Evolutionary conservation across 1,140 invertebrate species (phyloP).

Genomic region (Orussus abietinus): DNA sequence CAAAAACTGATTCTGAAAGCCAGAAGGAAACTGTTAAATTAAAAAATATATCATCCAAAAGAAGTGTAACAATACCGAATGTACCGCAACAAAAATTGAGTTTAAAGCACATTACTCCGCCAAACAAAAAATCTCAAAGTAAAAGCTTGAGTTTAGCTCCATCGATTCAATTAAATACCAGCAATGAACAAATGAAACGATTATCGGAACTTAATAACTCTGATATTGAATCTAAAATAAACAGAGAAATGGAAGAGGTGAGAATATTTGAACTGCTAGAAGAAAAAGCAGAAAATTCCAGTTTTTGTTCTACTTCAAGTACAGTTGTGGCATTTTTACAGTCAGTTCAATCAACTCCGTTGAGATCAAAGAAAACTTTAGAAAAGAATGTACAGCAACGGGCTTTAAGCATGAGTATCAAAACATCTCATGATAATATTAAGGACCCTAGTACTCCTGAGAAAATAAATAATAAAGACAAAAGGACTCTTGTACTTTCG

Average conservation of each 20-base stretch:
- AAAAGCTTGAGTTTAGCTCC: constrained; percentile 36
- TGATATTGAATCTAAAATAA: constrained; percentile 42
- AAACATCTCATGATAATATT: no score
- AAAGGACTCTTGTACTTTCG: constrained; percentile 12
- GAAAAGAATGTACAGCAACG: constrained; percentile 12
- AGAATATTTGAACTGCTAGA: constrained; percentile 70
- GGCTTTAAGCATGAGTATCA: no score
- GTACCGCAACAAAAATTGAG: constrained; percentile 22
- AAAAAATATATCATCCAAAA: constrained; percentile 17
- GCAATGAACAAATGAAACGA: constrained; percentile 33
- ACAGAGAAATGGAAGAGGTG: constrained; percentile 59
- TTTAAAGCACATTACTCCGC: constrained; percentile 29
- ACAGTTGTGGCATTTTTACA: constrained; percentile 58
- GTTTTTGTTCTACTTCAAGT: constrained; percentile 69
- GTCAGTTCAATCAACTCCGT: constrained; percentile 47
- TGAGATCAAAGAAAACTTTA: constrained; percentile 37
- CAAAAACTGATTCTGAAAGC: constrained; percentile 3
- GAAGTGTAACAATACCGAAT: constrained; percentile 8
- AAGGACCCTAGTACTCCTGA: not conserved
- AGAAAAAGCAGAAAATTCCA: constrained; percentile 64
- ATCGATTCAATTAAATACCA: no score
- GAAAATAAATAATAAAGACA: constrained; percentile 1
- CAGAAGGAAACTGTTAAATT: constrained; percentile 11
- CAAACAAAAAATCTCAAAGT: constrained; percentile 23
- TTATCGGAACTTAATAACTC: constrained; percentile 47